Conservation (phyloP, 2,797 vertebrate species). For the Harpagifer antarcticus region DNA sequence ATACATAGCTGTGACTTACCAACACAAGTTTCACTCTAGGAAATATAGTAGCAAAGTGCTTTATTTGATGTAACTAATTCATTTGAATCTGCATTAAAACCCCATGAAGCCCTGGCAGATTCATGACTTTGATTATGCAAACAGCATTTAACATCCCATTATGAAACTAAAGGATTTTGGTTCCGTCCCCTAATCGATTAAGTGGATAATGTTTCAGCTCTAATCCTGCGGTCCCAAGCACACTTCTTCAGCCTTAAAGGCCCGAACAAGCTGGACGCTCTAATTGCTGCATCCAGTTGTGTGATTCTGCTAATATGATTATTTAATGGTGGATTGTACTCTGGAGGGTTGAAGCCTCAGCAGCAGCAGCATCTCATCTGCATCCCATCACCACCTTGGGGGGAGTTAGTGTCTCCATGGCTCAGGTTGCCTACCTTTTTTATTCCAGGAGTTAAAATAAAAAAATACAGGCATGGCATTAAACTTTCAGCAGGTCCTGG, state of each 20-base stretch:
- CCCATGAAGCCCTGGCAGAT: constrained; percentile 4
- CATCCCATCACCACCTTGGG: constrained; percentile 53
- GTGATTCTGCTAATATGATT: constrained; percentile 60
- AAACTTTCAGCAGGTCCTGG: constrained; percentile 52
- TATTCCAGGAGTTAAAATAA: constrained; percentile 25
- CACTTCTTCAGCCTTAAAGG: constrained; percentile 17
- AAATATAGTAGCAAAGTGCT: neutral
- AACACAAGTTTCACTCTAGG: neutral
- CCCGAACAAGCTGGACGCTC: constrained; percentile 17
- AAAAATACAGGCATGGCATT: constrained; percentile 33
- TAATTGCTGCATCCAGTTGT: constrained; percentile 52
- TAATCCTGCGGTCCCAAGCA: constrained; percentile 29
- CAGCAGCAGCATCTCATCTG: constrained; percentile 35
- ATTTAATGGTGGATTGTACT: constrained; percentile 45
- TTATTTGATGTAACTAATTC: no score
- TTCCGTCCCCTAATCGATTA: constrained; percentile 51
- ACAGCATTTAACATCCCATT: constrained; percentile 29
- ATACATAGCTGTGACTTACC: neutral
- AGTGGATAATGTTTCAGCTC: constrained; percentile 34
- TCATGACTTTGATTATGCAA: constrained; percentile 21
- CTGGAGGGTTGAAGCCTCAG: constrained; percentile 45
- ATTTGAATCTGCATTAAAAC: constrained; percentile 18
- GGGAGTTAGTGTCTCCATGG: constrained; percentile 43
- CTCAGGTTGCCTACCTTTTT: constrained; percentile 45
- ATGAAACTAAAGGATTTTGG: constrained; percentile 8